Evolutionary conservation across 2,113 vertebrate genomes (phyloP).

Genomic region (Bos javanicus): DNA sequence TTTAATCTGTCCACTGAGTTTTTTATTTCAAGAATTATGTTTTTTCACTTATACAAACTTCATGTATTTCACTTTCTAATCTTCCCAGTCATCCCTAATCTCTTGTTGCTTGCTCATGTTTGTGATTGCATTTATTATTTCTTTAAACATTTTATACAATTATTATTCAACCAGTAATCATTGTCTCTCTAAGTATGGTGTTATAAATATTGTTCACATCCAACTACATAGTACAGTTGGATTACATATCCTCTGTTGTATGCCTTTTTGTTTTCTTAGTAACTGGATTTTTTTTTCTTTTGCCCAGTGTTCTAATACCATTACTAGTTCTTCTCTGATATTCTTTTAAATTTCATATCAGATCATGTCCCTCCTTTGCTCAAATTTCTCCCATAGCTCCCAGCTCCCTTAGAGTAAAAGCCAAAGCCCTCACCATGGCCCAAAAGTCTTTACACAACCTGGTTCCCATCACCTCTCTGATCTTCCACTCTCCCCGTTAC

Average conservation of each 20-base stretch:
- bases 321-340: constrained; percentile 51
- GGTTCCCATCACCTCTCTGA: background rate
- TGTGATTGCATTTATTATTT: constrained; percentile 15
- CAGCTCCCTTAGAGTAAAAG: constrained; percentile 13
- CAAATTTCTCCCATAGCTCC: background rate
- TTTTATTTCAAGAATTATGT: constrained; percentile 16
- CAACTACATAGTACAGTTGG: background rate
- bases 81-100: background rate
- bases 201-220: constrained; percentile 33
- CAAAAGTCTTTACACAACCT: background rate
- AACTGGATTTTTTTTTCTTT: constrained; percentile 26
- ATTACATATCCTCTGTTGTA: background rate
- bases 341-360: constrained; percentile 28
- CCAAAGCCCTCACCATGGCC: background rate
- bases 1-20: constrained; percentile 18
- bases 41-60: constrained; percentile 32
- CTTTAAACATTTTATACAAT: constrained; percentile 12
- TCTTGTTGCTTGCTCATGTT: constrained; percentile 37
- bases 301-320: background rate
- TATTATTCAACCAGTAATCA: constrained; percentile 29
- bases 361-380: constrained; percentile 21
- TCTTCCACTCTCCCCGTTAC: background rate
- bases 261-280: constrained; percentile 28
- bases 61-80: constrained; percentile 28
- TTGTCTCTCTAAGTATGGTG: constrained; percentile 1